Conservation (phyloP, 1,140 invertebrate genomes). For the Metaphire vulgaris region DNA sequence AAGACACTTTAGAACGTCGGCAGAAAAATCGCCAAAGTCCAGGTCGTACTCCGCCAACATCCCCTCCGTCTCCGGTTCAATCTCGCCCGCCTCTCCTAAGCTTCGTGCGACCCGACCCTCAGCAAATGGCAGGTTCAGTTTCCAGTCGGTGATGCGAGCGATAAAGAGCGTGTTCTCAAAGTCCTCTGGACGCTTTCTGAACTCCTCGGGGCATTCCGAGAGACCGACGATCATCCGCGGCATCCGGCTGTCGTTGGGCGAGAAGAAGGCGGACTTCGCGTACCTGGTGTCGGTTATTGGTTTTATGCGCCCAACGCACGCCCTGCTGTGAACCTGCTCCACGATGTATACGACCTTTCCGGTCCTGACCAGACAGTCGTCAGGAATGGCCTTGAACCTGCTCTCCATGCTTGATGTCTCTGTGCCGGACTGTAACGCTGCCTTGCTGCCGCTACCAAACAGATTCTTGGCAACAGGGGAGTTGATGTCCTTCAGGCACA, state of each 20-base stretch:
- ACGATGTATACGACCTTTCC: conserved; percentile 55
- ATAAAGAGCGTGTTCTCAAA: conserved; percentile 62
- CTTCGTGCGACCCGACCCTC: conserved; percentile 55
- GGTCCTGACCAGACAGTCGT: conserved; percentile 39
- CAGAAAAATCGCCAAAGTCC: conserved; percentile 87
- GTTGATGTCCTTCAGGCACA: neutral
- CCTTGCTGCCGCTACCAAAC: conserved; percentile 9
- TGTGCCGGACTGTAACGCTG: neutral
- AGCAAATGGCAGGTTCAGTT: conserved; percentile 57
- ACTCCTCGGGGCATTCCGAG: conserved; percentile 59
- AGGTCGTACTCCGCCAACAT: conserved; percentile 94
- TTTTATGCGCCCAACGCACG: conserved; percentile 62
- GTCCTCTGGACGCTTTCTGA: conserved; percentile 53
- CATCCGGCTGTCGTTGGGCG: conserved; percentile 65
- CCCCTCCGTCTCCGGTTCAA: conserved; percentile 88
- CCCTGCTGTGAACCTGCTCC: conserved; percentile 59
- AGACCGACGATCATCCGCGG: conserved; percentile 64
- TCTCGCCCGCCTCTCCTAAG: conserved; percentile 59
- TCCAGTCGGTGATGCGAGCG: conserved; percentile 65
- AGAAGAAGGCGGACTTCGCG: conserved; percentile 57
- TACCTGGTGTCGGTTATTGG: conserved; percentile 58
- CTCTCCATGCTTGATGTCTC: neutral
- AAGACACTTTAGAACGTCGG: conserved; percentile 69
- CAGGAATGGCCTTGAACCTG: conserved; percentile 2
- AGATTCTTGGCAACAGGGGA: conserved; percentile 32